These are phyloP conservation scores for Chelon labrosus DNA, from an alignment of 2,797 vertebrate species.

Conservation along the genomic window DNA sequence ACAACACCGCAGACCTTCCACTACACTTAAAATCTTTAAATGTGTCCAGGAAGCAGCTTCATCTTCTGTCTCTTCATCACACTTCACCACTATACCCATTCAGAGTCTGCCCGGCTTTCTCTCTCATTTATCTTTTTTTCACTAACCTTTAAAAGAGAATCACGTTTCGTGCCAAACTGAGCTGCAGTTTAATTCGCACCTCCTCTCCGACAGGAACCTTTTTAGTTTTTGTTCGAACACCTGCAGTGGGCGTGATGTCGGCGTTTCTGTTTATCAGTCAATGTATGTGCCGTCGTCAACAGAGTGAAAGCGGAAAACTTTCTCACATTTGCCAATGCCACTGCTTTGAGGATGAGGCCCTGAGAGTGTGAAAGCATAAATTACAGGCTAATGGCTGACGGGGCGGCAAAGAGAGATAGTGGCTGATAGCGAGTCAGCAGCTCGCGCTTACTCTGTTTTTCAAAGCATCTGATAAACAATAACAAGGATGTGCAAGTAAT, in stretches of 20 bases:
- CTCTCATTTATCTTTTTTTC: too few relatives aligned
- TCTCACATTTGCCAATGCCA: slow-evolving; percentile 20
- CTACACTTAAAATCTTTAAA: slow-evolving; percentile 14
- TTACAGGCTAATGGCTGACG: slow-evolving; percentile 71
- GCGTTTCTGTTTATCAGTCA: slow-evolving; percentile 66
- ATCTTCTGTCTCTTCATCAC: slow-evolving; percentile 26
- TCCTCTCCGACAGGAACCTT: slow-evolving; percentile 30
- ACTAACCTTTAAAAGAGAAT: slow-evolving; percentile 42
- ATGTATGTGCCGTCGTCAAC: slow-evolving; percentile 58
- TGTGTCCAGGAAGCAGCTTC: slow-evolving; percentile 18
- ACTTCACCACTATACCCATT: slow-evolving; percentile 6
- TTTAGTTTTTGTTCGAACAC: slow-evolving; percentile 67
- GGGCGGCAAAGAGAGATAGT: slow-evolving; percentile 53
- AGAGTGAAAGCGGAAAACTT: slow-evolving; percentile 66
- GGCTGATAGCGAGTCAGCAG: slow-evolving; percentile 63
- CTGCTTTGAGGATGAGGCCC: slow-evolving; percentile 47
- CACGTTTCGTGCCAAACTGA: slow-evolving; percentile 28
- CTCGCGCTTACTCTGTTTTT: slow-evolving; percentile 54
- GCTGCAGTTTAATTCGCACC: slow-evolving; percentile 58
- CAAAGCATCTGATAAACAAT: slow-evolving; percentile 68
- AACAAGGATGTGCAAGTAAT: slow-evolving; percentile 68
- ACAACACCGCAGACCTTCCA: slow-evolving; percentile 27
- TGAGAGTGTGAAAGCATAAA: slow-evolving; percentile 69
- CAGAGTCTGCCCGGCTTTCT: too few relatives aligned
- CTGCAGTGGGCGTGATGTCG: slow-evolving; percentile 67